Evolutionary conservation across 2,888 invertebrate species (phyloP).

Genomic region (Mesorhabditis belari): DNA sequence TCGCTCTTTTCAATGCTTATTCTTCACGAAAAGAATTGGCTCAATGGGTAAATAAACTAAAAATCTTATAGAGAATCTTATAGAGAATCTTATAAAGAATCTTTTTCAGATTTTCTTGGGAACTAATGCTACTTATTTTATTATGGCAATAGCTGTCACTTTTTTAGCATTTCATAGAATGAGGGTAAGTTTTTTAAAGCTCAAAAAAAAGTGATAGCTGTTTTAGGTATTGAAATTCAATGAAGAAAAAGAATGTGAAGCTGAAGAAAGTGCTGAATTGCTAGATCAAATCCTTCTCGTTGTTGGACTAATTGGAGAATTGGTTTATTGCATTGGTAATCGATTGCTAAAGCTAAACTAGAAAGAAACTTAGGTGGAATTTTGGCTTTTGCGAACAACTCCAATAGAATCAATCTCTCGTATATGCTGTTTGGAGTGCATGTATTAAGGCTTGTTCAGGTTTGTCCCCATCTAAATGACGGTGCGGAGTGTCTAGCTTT

Average conservation of each 20-base stretch:
- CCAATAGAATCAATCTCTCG: conserved; percentile 3
- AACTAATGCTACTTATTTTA: conserved; percentile 30
- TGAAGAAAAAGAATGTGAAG: conserved; percentile 23
- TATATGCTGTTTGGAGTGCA: not conserved
- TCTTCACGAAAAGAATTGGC: conserved; percentile 22
- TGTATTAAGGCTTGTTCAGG: not conserved
- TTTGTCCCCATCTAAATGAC: not conserved
- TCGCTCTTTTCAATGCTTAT: conserved; percentile 33
- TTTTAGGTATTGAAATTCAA: conserved; percentile 20
- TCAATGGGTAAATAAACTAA: conserved; percentile 18
- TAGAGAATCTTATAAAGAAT: not conserved
- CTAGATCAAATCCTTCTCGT: conserved; percentile 33
- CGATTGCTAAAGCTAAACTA: not conserved
- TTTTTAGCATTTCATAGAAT: conserved; percentile 30
- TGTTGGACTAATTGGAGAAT: conserved; percentile 33
- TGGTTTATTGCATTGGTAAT: conserved; percentile 26
- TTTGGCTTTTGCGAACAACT: conserved; percentile 28
- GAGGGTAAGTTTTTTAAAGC: conserved; percentile 11
- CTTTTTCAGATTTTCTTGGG: conserved; percentile 28
- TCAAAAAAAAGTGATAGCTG: too few species aligned
- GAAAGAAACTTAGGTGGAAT: conserved; percentile 17
- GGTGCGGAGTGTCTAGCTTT: not conserved
- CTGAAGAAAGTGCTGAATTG: conserved; percentile 35
- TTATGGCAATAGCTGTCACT: conserved; percentile 23
- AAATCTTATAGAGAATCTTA: not conserved